Evolutionary conservation across 2,888 invertebrate genomes (phyloP), one percentile per base, ranked within the genome.

Genomic region (Agrotis exclamationis): DNA sequence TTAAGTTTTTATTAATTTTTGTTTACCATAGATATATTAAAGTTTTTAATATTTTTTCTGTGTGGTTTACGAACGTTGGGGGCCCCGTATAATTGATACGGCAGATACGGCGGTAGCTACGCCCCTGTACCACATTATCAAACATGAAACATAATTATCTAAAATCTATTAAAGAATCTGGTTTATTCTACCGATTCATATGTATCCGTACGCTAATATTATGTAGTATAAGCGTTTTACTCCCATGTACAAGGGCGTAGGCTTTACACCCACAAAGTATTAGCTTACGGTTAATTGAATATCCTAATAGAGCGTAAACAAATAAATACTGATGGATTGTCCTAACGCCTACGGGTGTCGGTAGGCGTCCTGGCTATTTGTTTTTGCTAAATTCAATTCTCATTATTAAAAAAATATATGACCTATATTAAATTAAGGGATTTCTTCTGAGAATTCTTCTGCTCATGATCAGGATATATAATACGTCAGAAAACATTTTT

Each of bases 231-330:
- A 54, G 11, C 54, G 22, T 60, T 78, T 60, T 54, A 76, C 69
- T 33, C n/a, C 44, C 16, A 18, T 33, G 54, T 44, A 39, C 22
- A 22, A 39, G 47, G 48, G 50, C 33, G 74, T 74, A 74, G 74
- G 63, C 14, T 79, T 73, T 47, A 48, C 48, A 51, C 24, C 53
- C 44, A 66, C 45, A 18, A 13, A 74, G 64, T 69, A 63, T 73
- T 65, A 66, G 76, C 47, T 18, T 28, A 77, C 59, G 48, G 76
- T 63, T 76, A 60, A 60, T 80, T 20, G 59, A 77, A 69, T 57
- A 45, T 48, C 63, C 14, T 76, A 77, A 76, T 67, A 75, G 63
- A 63, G 53, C 57, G 54, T 58, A 51, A 80, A 76, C 59, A 56
- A 62, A 74, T 74, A 74, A 77, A 74, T 54, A 57, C 44, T 20